Evolutionary conservation across 2,113 vertebrate genomes (phyloP).

Genomic region (Cygnus atratus): DNA sequence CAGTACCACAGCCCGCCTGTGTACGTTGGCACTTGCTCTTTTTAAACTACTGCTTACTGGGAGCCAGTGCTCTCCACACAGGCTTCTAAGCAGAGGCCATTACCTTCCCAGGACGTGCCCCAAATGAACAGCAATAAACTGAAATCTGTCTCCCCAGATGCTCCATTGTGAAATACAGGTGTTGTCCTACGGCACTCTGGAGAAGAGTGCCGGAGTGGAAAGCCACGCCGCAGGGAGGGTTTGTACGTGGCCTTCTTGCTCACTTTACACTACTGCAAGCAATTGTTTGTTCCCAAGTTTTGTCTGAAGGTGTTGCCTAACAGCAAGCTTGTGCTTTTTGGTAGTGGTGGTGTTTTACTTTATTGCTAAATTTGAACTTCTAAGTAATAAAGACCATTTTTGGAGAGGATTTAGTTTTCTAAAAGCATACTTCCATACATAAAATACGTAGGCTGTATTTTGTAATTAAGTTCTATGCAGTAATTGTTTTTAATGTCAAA

Average conservation of each 20-base stretch:
- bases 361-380: not conserved
- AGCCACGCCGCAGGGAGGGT: not conserved
- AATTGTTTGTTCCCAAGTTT: not conserved
- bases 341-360: not conserved
- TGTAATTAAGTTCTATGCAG: not conserved
- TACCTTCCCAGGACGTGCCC: not conserved
- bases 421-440: not conserved
- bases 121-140: not conserved
- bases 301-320: not conserved
- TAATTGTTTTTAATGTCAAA: not conserved
- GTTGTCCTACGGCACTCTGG: not conserved
- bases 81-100: not conserved
- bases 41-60: slow-evolving; percentile 3
- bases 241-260: not conserved
- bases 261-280: not conserved
- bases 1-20: not conserved
- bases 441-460: not conserved
- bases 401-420: not conserved
- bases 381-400: not conserved
- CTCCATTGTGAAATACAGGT: not conserved
- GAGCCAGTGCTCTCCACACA: not conserved
- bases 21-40: slow-evolving; percentile 34
- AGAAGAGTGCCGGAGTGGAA: not conserved
- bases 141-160: not conserved
- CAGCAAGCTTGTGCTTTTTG: not conserved